Conservation (phyloP, 2,113 vertebrate species). For the Agapornis roseicollis region DNA sequence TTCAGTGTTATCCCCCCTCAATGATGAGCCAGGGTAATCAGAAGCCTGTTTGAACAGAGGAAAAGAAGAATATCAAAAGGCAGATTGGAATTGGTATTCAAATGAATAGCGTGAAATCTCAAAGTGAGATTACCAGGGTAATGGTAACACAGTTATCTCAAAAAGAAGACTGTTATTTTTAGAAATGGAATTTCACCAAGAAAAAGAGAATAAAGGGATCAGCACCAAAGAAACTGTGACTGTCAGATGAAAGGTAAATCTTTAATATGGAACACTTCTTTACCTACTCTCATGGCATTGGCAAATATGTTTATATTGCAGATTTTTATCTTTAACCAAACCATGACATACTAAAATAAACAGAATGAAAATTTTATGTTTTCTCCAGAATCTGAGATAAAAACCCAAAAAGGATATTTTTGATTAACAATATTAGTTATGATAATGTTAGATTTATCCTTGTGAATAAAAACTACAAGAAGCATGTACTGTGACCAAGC, state of each 20-base stretch:
- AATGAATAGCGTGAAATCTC: constrained; percentile 68
- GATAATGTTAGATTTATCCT: constrained; percentile 9
- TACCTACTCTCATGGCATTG: constrained; percentile 17
- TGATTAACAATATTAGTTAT: neutral
- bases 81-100: constrained; percentile 57
- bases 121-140: constrained; percentile 65
- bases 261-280: constrained; percentile 56
- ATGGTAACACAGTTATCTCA: constrained; percentile 48
- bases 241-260: constrained; percentile 58
- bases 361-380: constrained; percentile 1
- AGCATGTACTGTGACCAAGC: neutral
- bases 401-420: neutral
- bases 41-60: constrained; percentile 59
- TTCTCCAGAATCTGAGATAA: neutral
- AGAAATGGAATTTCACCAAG: constrained; percentile 61
- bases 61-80: constrained; percentile 67
- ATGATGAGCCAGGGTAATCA: constrained; percentile 47
- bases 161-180: constrained; percentile 62
- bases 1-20: neutral
- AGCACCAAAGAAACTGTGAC: constrained; percentile 10
- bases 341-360: constrained; percentile 59
- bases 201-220: constrained; percentile 60
- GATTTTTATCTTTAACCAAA: constrained; percentile 31
- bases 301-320: constrained; percentile 38
- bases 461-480: neutral